Evolutionary conservation across 2,113 vertebrate genomes (phyloP), one percentile per base, ranked within the genome.

Genomic region (Heterotilapia buettikoferi): DNA sequence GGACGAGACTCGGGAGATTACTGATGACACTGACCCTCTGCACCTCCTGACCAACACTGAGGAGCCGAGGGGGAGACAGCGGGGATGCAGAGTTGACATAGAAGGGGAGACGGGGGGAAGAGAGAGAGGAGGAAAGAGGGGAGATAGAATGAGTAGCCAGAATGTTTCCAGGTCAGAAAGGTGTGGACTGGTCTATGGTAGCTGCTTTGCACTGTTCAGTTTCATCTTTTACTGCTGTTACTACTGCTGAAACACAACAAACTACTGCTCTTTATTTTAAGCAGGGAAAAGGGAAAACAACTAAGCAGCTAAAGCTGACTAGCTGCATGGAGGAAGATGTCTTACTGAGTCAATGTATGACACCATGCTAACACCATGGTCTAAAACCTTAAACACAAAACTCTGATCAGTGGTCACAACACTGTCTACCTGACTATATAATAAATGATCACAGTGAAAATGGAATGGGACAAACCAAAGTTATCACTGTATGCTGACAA

Each of bases 1-100:
- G 97, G 93, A 98, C 98, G 40, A 99, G 95, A 87, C 95, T 95
- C 2, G 98, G 98, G 93, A 99, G 97, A 94, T 98, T 99, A 89
- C 97, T 97, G 66, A 99, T 97, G 90, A 99, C 97, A 33, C 98
- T 98, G 59, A 97, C 97, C 94, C 97, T 97, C 92, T 98, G 98
- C 84, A 99, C 94, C 92, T 98, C 98, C 94, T 98, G 98, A 56
- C 98, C 98, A 91, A 97, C 97, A 92, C 98, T 99, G 86, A 52
- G 10, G 19, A 82, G 10, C 5, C 54, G 2, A 71, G 33, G 29
- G 29, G 71, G 19, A 82, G 9, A 71, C 6, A 11, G 26, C 5
- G n/a, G 9, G 36, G n/a, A 43, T 40, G 36, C 38, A 71, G 66
- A 71, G 13, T 59, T 59, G 56, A 59, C 56, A 57, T 59, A 59